phyloP scores from a whole-genome alignment of 2,888 invertebrate genomes.

The Caenorhabditis sinica region DNA sequence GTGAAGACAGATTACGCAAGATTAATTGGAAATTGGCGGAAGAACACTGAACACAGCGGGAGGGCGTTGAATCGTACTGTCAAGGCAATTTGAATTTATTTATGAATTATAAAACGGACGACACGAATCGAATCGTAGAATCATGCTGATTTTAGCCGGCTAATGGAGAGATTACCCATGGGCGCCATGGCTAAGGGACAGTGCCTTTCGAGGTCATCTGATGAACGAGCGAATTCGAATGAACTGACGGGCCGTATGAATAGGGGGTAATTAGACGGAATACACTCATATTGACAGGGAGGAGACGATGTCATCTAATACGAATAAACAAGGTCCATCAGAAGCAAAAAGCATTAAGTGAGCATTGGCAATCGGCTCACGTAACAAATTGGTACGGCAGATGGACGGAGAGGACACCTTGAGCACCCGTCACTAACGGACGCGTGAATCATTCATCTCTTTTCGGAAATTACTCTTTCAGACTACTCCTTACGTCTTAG shows the following conservation, averaged over 20 bases:
- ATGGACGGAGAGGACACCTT: slow-evolving; percentile 44
- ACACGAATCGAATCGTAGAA: neutral
- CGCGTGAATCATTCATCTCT: neutral
- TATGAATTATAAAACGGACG: slow-evolving; percentile 16
- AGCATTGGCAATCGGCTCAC: slow-evolving; percentile 27
- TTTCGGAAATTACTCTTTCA: neutral
- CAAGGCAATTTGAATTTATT: slow-evolving; percentile 37
- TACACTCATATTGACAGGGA: slow-evolving; percentile 47
- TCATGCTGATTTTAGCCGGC: slow-evolving; percentile 50
- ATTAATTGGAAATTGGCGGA: slow-evolving; percentile 57
- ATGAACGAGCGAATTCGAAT: slow-evolving; percentile 25
- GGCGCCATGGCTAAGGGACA: slow-evolving; percentile 41
- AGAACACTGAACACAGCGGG: slow-evolving; percentile 37
- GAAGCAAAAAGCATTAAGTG: slow-evolving; percentile 33
- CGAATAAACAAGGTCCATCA: slow-evolving; percentile 49
- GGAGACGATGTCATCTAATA: slow-evolving; percentile 48
- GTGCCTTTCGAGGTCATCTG: slow-evolving; percentile 50
- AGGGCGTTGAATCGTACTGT: neutral
- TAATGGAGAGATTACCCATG: slow-evolving; percentile 48
- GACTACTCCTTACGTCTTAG: no score
- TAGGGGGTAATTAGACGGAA: slow-evolving; percentile 58
- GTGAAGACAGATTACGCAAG: slow-evolving; percentile 40
- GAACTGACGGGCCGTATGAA: slow-evolving; percentile 46
- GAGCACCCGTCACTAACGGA: neutral
- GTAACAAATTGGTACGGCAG: slow-evolving; percentile 53